Conservation (phyloP, 2,797 vertebrate species). For the Danio albolineatus region DNA sequence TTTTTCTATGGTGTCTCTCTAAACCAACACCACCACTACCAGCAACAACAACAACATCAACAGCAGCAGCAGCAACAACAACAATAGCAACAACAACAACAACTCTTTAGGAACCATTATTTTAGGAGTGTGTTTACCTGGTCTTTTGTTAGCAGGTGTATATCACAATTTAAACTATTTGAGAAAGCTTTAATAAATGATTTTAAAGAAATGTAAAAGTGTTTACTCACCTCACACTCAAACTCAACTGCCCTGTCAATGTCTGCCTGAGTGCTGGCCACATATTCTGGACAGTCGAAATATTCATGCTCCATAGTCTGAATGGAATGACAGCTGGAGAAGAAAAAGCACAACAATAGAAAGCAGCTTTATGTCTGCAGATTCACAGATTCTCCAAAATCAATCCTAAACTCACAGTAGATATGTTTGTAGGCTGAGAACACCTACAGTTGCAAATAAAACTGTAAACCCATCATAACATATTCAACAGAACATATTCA, state of each 20-base stretch:
- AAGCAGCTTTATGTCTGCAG: not conserved
- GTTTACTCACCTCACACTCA: slow-evolving; percentile 90
- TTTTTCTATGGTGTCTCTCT: too few species aligned
- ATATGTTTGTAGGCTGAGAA: slow-evolving; percentile 21
- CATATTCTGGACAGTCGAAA: slow-evolving; percentile 93
- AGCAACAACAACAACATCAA: too few species aligned
- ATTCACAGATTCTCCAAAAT: too few species aligned
- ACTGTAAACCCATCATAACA: too few species aligned
- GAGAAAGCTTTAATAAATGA: not conserved
- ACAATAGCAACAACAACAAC: too few species aligned
- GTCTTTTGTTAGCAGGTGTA: not conserved
- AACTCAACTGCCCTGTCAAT: slow-evolving; percentile 90
- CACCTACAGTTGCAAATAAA: slow-evolving; percentile 22
- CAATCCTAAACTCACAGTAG: not conserved
- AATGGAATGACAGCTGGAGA: slow-evolving; percentile 91
- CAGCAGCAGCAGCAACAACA: too few species aligned
- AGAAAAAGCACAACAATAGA: not conserved
- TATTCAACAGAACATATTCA: too few species aligned
- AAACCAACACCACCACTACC: too few species aligned
- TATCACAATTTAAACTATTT: not conserved
- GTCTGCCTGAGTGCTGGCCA: slow-evolving; percentile 86
- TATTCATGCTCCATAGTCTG: slow-evolving; percentile 93
- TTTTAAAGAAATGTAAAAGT: too few species aligned
- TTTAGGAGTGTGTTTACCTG: not conserved
- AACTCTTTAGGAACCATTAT: too few species aligned